Evolutionary conservation across 2,797 vertebrate species (phyloP).

Genomic region (Poecilia wingei): DNA sequence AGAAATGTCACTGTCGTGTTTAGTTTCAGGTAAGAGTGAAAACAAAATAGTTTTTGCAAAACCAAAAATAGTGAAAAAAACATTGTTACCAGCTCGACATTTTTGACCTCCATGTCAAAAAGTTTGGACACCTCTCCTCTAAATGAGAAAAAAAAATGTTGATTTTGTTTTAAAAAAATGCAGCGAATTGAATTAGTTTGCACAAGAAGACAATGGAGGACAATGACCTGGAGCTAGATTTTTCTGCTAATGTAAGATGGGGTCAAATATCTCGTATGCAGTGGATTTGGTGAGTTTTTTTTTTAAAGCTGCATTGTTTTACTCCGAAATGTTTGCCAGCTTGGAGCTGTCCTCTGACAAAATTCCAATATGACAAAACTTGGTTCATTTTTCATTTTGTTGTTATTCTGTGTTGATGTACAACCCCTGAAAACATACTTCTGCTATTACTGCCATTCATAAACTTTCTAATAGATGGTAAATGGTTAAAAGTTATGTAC

Average conservation of each 20-base stretch:
- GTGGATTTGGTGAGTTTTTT: background rate
- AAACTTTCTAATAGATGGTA: conserved; percentile 51
- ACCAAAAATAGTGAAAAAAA: too few species aligned
- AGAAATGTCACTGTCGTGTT: too few species aligned
- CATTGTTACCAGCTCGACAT: too few species aligned
- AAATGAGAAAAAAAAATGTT: background rate
- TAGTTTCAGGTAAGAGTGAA: too few species aligned
- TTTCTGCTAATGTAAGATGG: background rate
- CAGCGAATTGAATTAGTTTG: background rate
- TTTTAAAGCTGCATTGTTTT: background rate
- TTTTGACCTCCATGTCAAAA: too few species aligned
- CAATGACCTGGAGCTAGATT: background rate
- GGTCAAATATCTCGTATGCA: background rate
- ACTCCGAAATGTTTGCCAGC: background rate
- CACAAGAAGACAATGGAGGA: background rate
- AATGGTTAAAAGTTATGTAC: conserved; percentile 59
- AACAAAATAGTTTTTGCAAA: too few species aligned
- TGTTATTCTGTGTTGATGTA: conserved; percentile 59
- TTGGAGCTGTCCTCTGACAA: background rate
- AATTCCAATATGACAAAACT: background rate
- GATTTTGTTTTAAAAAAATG: background rate
- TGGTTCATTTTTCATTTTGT: conserved; percentile 8
- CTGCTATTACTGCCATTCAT: conserved; percentile 53
- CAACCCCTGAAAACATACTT: conserved; percentile 20
- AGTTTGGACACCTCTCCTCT: background rate